These are phyloP conservation scores for Montipora cactus DNA, from an alignment of 64 coral and sea anemone species.

Conservation along the genomic window DNA sequence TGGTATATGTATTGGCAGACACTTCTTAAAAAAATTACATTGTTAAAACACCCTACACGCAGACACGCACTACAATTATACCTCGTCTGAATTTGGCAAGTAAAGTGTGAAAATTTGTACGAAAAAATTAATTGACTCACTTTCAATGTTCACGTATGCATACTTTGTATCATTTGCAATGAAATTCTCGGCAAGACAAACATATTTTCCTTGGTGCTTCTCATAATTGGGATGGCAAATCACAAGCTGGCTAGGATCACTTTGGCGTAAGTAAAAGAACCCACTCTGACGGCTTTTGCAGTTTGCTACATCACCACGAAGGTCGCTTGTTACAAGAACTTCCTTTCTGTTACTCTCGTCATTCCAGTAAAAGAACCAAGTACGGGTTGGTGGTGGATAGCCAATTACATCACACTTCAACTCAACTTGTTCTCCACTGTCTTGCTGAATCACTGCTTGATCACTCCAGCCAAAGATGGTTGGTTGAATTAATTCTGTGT, in stretches of 20 bases:
- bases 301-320: neutral
- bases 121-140: neutral
- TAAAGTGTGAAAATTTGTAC: too few relatives aligned
- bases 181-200: slow-evolving; percentile 23
- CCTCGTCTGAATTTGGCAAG: too few relatives aligned
- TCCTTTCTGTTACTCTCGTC: neutral
- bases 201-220: slow-evolving; percentile 23
- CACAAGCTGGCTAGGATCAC: slow-evolving; percentile 9
- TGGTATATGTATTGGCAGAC: too few relatives aligned
- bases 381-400: slow-evolving; percentile 11
- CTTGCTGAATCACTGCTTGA: neutral
- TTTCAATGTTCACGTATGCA: neutral
- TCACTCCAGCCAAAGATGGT: neutral
- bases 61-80: too few relatives aligned
- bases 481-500: slow-evolving; percentile 16
- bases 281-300: neutral
- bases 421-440: neutral
- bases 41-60: too few relatives aligned
- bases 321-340: neutral
- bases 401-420: slow-evolving; percentile 34
- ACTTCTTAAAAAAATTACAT: too few relatives aligned
- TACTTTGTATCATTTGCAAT: neutral
- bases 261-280: neutral
- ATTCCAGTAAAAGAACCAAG: slow-evolving; percentile 23
- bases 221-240: slow-evolving; percentile 51